These are phyloP conservation scores for Agonopterix heracliana DNA, from an alignment of 2,888 invertebrate species.

Conservation along the genomic window DNA sequence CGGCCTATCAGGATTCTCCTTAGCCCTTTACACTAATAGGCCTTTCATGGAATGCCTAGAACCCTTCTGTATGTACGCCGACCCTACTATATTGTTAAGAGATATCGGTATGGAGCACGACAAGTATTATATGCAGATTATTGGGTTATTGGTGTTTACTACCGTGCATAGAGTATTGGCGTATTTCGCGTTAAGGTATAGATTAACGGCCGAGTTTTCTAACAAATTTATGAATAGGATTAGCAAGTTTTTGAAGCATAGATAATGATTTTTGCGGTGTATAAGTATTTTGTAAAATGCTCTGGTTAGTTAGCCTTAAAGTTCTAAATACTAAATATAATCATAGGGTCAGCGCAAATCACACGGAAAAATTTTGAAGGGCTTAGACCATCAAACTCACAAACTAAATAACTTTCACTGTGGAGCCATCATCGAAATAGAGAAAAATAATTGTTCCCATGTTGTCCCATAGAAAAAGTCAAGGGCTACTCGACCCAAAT, in stretches of 20 bases:
- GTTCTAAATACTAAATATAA: too few relatives aligned
- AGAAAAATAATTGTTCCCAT: too few relatives aligned
- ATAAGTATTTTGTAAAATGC: too few relatives aligned
- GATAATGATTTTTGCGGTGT: slow-evolving; percentile 28
- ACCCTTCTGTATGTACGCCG: slow-evolving; percentile 75
- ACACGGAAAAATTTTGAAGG: too few relatives aligned
- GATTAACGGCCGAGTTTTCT: slow-evolving; percentile 73
- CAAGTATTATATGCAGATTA: slow-evolving; percentile 71
- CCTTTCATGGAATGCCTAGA: slow-evolving; percentile 76
- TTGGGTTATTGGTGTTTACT: slow-evolving; percentile 74
- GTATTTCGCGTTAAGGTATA: slow-evolving; percentile 75
- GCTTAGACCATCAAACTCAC: too few relatives aligned
- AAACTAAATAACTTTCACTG: too few relatives aligned
- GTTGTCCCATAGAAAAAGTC: too few relatives aligned
- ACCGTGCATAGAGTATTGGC: slow-evolving; percentile 70
- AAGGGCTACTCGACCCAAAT: too few relatives aligned
- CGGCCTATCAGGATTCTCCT: slow-evolving; percentile 78
- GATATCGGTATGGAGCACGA: slow-evolving; percentile 78
- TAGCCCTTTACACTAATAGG: slow-evolving; percentile 78
- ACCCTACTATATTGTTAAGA: slow-evolving; percentile 77
- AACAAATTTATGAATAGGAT: slow-evolving; percentile 72
- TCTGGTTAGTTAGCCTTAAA: too few relatives aligned
- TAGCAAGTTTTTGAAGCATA: slow-evolving; percentile 72
- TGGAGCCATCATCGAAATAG: too few relatives aligned
- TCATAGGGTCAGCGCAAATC: too few relatives aligned